Evolutionary conservation across 1,140 invertebrate genomes (phyloP).

Genomic region (Bathynomus jamesi): DNA sequence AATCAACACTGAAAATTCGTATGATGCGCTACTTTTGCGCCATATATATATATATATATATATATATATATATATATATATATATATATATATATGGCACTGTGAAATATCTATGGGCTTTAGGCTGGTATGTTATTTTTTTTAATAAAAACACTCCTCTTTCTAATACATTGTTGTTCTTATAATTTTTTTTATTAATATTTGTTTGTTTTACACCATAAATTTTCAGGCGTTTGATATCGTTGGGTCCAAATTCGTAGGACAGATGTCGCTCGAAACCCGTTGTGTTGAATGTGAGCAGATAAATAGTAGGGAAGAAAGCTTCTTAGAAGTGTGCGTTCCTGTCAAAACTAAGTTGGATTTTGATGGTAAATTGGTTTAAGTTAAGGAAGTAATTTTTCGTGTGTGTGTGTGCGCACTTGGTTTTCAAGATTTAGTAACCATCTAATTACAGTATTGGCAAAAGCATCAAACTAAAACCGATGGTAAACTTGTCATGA

Average conservation of each 20-base stretch:
- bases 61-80: constrained; percentile 9
- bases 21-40: too few relatives aligned
- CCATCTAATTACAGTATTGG: neutral
- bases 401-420: neutral
- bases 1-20: too few relatives aligned
- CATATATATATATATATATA: neutral
- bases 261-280: constrained; percentile 3
- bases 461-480: neutral
- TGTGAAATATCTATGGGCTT: neutral
- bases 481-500: neutral
- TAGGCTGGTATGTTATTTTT: neutral
- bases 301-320: constrained; percentile 6
- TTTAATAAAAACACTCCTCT: too few relatives aligned
- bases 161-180: too few relatives aligned
- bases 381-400: neutral
- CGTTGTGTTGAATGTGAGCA: constrained; percentile 12
- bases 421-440: too few relatives aligned
- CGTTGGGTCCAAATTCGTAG: neutral
- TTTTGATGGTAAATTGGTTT: constrained; percentile 1
- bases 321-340: constrained; percentile 12
- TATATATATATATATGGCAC: neutral
- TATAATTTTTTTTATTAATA: neutral
- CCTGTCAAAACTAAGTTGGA: constrained; percentile 10
- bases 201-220: neutral
- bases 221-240: neutral